These are phyloP conservation scores for Bombus difficillimus DNA, from an alignment of 1,140 invertebrate genomes.

Conservation along the genomic window DNA sequence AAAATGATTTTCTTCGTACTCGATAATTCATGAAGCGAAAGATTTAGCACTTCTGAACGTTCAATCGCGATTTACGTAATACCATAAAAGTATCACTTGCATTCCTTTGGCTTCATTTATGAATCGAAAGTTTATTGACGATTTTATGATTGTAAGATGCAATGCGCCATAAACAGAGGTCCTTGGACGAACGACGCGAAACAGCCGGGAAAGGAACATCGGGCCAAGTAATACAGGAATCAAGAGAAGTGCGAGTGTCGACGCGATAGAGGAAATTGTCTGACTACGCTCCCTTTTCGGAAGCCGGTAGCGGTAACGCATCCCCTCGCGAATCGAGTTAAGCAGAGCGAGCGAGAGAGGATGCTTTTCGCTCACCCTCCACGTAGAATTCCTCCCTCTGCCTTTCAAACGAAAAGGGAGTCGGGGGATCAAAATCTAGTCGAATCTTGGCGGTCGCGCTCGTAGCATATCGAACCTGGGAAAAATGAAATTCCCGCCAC, in stretches of 20 bases:
- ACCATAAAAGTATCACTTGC: neutral
- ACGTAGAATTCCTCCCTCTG: neutral
- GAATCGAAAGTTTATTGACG: neutral
- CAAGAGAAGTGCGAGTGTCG: constrained; percentile 36
- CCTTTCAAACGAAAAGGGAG: constrained; percentile 12
- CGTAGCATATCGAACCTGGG: constrained; percentile 34
- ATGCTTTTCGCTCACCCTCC: neutral
- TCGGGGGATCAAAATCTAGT: constrained; percentile 49
- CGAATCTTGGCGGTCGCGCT: constrained; percentile 38
- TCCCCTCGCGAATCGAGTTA: constrained; percentile 47
- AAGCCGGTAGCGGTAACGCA: constrained; percentile 25
- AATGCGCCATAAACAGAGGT: neutral
- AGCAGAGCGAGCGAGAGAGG: constrained; percentile 4
- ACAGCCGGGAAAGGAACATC: constrained; percentile 47
- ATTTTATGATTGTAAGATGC: neutral
- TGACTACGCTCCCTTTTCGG: constrained; percentile 51
- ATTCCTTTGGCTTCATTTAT: neutral
- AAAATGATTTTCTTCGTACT: no score
- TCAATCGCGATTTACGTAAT: no score
- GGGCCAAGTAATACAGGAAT: constrained; percentile 23
- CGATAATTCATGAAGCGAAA: no score
- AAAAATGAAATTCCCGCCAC: constrained; percentile 40
- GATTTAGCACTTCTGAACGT: no score
- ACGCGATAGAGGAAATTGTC: constrained; percentile 53
- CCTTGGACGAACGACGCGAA: neutral